Base-by-base conservation (phyloP, 35 echinoderm and acorn worm species). In the Hemicentrotus pulcherrimus region DNA sequence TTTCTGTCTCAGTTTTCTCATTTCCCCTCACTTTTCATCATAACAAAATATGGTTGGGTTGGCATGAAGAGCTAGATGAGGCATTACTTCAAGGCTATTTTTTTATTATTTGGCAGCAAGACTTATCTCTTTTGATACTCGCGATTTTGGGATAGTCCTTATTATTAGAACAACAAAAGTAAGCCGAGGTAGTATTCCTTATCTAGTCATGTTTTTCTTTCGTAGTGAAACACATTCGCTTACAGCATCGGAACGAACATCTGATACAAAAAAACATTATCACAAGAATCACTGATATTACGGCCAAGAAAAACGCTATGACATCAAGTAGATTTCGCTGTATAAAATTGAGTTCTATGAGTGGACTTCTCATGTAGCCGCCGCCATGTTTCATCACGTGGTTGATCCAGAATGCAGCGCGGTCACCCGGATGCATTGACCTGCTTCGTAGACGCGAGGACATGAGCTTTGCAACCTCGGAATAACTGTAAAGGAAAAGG, bases 331-430 rank as follows among this genome's bases (percentile, higher is more conserved):
- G 46, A 65, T 96, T 22, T 31, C 88, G 59, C 85, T 85, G 88
- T 78, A 96, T 91, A 31, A 95, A 95, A n/a, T 32, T 91, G 46
- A 96, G 86, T 32, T 95, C 96, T 24, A 91, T 86, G 9, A 86
- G 78, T 12, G 96, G 96, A 11, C 86, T 94, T 71, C 86, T 89
- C 86, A 96, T 16, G 35, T 96, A 90, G 31, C 87, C 86, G 19
- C 85, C 96, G 14, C 96, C 96, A 96, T 92, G 91, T 91, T 95
- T 50, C 4, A 96, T 52, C 31, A 96, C 48, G 86, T 96, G 94
- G 28, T 95, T 94, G 0, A 94, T 32, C 47, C 86, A 91, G 86
- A 93, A 93, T 93, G 91, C 91, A 41, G 78, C 9, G 86, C 96
- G 10, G n/a, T 94, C 85, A 11, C 88, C 96, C 48, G 65, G 50